Conservation (phyloP, 2,888 invertebrate species). For the Drosophila differens region DNA sequence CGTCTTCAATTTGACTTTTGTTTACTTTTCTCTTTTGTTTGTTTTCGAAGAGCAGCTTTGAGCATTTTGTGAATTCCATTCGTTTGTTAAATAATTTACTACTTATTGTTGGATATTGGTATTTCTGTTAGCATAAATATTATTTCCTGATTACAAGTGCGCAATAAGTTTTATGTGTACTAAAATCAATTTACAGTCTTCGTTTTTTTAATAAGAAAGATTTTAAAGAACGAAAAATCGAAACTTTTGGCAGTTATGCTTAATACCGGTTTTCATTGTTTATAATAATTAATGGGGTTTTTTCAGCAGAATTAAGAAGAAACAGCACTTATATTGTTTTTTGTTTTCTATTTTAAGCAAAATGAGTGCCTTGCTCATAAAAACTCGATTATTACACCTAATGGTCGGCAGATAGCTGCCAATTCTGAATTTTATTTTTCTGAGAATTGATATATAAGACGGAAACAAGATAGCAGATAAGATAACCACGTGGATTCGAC, state of each 20-base stretch:
- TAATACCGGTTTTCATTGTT: background rate
- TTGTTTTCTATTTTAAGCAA: background rate
- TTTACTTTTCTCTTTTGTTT: conserved; percentile 24
- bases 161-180: background rate
- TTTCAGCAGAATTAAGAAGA: background rate
- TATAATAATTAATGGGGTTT: background rate
- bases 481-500: background rate
- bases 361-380: background rate
- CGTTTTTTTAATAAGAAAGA: background rate
- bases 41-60: background rate
- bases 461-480: background rate
- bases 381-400: background rate
- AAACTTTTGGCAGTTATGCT: background rate
- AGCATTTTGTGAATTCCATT: conserved; percentile 9
- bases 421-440: too few species aligned
- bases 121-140: background rate
- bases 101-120: background rate
- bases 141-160: background rate
- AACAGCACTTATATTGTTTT: background rate
- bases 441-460: background rate
- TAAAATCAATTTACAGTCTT: background rate
- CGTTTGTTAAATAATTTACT: conserved; percentile 13
- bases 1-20: conserved; percentile 23
- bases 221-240: background rate
- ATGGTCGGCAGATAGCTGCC: background rate